Conservation (phyloP, 53 echinoderm and acorn worm species). For the Apostichopus leukothele region DNA sequence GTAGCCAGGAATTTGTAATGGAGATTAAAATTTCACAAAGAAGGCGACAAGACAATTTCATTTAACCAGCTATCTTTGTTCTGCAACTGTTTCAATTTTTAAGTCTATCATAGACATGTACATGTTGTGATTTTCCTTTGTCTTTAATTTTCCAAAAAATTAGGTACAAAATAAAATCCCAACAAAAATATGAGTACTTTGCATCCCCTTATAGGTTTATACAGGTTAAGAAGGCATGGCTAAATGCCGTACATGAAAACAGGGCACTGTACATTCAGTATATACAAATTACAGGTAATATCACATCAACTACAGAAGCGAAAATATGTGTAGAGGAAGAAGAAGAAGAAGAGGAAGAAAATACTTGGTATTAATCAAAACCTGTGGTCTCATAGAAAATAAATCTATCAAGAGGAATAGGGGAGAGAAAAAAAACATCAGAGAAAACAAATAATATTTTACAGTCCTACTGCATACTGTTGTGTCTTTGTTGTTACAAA, state of each 20-base stretch:
- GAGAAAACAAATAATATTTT: background rate
- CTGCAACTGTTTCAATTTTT: conserved; percentile 25
- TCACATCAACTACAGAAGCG: conserved; percentile 30
- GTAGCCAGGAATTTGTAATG: too few relatives aligned
- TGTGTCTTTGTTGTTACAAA: conserved; percentile 31
- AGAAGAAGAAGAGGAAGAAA: too few relatives aligned
- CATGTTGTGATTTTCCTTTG: conserved; percentile 27
- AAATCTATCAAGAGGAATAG: conserved; percentile 5
- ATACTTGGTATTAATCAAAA: background rate
- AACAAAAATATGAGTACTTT: conserved; percentile 47
- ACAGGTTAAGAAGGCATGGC: conserved; percentile 14
- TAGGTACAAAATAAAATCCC: conserved; percentile 45
- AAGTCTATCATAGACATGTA: conserved; percentile 32
- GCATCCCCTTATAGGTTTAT: conserved; percentile 34
- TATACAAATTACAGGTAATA: conserved; percentile 28
- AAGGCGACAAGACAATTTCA: background rate
- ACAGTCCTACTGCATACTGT: conserved; percentile 39
- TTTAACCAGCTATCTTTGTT: conserved; percentile 44
- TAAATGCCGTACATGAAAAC: conserved; percentile 27
- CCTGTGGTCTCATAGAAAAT: conserved; percentile 19
- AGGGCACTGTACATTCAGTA: conserved; percentile 38
- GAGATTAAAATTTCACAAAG: background rate
- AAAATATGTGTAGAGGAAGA: background rate
- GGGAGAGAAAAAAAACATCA: background rate
- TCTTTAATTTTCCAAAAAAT: conserved; percentile 29